Base-by-base conservation (phyloP, 2,888 invertebrate species). In the Eumacrocentrus americanus region DNA sequence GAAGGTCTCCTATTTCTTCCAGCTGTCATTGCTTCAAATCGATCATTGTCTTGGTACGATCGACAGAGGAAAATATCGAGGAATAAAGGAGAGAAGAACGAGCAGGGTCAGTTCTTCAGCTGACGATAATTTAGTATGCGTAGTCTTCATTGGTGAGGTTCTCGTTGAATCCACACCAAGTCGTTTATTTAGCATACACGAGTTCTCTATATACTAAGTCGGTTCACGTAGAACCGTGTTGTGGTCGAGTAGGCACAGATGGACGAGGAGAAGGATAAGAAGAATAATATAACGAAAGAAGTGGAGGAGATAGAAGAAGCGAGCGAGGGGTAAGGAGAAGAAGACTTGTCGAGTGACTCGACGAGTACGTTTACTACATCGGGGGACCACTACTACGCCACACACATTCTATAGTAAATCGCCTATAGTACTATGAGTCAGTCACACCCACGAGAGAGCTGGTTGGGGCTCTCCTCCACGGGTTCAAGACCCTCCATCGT, bases 391-490 rank as follows among this genome's bases (percentile, higher is more conserved):
- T 64, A 67, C 64, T 63, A 63, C 61, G 59, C 38, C 29, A 23
- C 73, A 71, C 75, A 72, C 70, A 69, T 70, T 73, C 76, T 78
- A 77, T 78, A 78, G 78, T 78, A 78, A 78, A 75, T 74, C 76
- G 75, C 72, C 75, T 77, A 75, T 77, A 78, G 76, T 78, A 78
- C 75, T 78, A 78, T 78, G 77, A 78, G 77, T 78, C 77, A 78
- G 77, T 78, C 77, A 78, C 77, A 77, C 77, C 77, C 77, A 77
- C 77, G 72, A 76, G 77, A 67, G 72, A 62, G 62, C 48, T 42
- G 53, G 47, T 60, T 37, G 57, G 56, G 51, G 37, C 58, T 48
- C 60, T 63, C 55, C 51, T 61, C 61, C 25, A 56, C 38, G 77
- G 69, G 77, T 77, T 78, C 78, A 78, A 78, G 75, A 78, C 72